Conservation (phyloP, 2,888 invertebrate species). For the Lamellibrachia satsuma region DNA sequence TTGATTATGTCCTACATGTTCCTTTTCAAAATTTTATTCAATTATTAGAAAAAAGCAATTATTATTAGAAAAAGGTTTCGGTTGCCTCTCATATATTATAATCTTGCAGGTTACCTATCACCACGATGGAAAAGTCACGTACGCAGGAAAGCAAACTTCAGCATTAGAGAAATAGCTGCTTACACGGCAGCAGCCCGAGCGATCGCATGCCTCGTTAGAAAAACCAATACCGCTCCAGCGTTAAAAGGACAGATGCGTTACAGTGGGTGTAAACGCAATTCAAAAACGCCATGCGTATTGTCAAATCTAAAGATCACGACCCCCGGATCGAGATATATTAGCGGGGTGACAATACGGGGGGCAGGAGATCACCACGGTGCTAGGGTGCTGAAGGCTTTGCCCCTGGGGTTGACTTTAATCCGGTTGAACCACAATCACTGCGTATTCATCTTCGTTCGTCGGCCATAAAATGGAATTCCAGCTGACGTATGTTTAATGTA, state of each 20-base stretch:
- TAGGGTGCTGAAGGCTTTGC: neutral
- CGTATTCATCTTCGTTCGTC: neutral
- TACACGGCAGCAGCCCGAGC: neutral
- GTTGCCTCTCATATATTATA: no score
- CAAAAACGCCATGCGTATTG: neutral
- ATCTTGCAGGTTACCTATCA: no score
- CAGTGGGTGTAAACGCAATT: neutral
- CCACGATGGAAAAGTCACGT: neutral
- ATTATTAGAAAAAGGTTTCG: no score
- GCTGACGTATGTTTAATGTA: neutral
- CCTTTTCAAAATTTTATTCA: no score
- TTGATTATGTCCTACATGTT: no score
- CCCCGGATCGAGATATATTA: neutral
- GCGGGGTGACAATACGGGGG: neutral
- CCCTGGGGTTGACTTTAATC: neutral
- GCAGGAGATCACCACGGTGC: neutral
- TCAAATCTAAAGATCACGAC: neutral
- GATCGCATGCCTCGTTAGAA: neutral
- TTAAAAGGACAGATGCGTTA: neutral
- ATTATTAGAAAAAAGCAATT: no score
- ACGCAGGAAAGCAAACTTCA: neutral
- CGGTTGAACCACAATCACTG: neutral
- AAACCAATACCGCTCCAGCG: neutral
- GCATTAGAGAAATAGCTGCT: neutral
- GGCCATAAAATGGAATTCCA: slow-evolving; percentile 3